Evolutionary conservation across 1,140 invertebrate species (phyloP), one percentile per base, ranked within the genome.

Genomic region (Hydropsyche tenuis): DNA sequence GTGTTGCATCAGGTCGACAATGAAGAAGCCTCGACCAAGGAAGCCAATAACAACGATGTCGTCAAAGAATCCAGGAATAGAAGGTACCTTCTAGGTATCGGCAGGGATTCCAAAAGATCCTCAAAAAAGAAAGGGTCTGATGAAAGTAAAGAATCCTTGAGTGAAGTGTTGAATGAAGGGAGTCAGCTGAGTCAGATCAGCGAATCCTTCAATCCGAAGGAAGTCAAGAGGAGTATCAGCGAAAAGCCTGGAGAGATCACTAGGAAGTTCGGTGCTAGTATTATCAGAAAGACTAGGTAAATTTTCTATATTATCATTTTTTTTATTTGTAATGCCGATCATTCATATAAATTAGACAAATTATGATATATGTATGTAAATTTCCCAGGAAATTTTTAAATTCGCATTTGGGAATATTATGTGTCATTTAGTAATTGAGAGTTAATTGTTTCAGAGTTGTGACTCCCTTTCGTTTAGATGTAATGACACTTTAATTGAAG

Each of bases 201-300:
- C 0, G 48, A 16, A 37, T 65, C 12, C 30, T 18, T 51, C 42
- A 73, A 73, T 65, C 46, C 48, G 0, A 74, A 68, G 48, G 69
- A 77, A 16, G 16, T 77, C 37, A 77, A 77, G 22, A 74, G 73
- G 18, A 77, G 73, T 25, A 48, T 69, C 53, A 77, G 73, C 37
- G 76, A 74, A 25, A 77, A 60, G 42, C 76, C 73, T 0, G 27
- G n/a, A 0, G 76, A 73, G 25, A 51, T 46, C n/a, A 45, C 23
- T 6, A 77, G 73, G 30, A 74, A 51, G 27, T 72, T 77, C 23
- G 66, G 69, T 1, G 53, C 18, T 3, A 74, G 72, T 37, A 64
- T 77, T 14, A 75, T 75, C 16, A 51, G 76, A 12, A 77, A 77
- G 68, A 77, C 73, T 66, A 73, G 76, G 76, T 77, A 72, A 73